phyloP scores from a whole-genome alignment of 1,140 invertebrate species.

The Aradophagus sp. region DNA sequence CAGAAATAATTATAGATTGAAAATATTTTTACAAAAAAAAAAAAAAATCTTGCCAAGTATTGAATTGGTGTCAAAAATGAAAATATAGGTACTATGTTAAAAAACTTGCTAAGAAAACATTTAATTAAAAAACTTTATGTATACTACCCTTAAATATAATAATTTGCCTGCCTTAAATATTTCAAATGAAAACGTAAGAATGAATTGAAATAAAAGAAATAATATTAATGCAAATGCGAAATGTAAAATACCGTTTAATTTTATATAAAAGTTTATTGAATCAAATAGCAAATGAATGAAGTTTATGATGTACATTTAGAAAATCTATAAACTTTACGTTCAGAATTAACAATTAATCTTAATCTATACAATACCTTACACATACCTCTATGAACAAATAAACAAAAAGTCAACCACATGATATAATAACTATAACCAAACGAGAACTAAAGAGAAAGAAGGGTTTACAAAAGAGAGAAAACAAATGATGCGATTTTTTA shows the following conservation, averaged over 20 bases:
- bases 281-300: constrained; percentile 46
- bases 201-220: too few species aligned
- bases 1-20: too few species aligned
- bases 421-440: constrained; percentile 31
- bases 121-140: too few species aligned
- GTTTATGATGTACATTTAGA: constrained; percentile 50
- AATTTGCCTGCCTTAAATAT: too few species aligned
- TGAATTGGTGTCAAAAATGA: too few species aligned
- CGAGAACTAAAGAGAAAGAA: constrained; percentile 34
- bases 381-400: constrained; percentile 39
- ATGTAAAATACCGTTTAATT: constrained; percentile 28
- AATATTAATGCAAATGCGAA: too few species aligned
- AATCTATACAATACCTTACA: constrained; percentile 49
- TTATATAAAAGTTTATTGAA: constrained; percentile 50
- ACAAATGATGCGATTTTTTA: constrained; percentile 70
- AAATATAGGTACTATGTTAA: too few species aligned
- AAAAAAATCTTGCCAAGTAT: too few species aligned
- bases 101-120: too few species aligned
- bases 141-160: too few species aligned
- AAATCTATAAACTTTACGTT: constrained; percentile 52
- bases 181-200: too few species aligned
- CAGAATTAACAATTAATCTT: constrained; percentile 52
- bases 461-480: constrained; percentile 58
- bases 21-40: too few species aligned
- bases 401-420: constrained; percentile 39